These are phyloP conservation scores for Zaprionus gabonicus DNA, from an alignment of 1,140 invertebrate species.

Conservation along the genomic window DNA sequence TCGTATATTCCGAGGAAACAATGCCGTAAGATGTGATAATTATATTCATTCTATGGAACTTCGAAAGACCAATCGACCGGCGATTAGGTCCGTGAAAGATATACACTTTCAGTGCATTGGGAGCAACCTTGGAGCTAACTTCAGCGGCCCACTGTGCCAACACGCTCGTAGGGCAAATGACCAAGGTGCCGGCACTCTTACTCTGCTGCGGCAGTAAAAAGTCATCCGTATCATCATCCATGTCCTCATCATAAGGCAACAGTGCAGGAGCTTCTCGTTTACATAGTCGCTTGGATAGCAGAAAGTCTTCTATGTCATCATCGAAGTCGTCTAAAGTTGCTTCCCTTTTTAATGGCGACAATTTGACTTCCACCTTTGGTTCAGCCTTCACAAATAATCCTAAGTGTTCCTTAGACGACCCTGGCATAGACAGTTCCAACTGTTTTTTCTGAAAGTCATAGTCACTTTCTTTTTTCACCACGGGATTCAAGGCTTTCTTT, in stretches of 20 bases:
- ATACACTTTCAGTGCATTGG: conserved; percentile 24
- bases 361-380: not conserved
- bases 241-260: not conserved
- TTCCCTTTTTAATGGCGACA: conserved; percentile 22
- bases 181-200: conserved; percentile 37
- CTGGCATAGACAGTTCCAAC: not conserved
- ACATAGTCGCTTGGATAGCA: not conserved
- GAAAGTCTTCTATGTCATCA: not conserved
- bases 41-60: conserved; percentile 31
- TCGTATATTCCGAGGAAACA: conserved; percentile 25
- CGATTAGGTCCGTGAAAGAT: conserved; percentile 53
- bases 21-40: conserved; percentile 52
- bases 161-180: conserved; percentile 58
- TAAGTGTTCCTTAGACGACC: conserved; percentile 9
- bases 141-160: conserved; percentile 57
- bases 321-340: not conserved
- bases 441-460: conserved; percentile 20
- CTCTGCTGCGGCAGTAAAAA: not conserved
- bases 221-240: not conserved
- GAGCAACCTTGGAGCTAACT: conserved; percentile 37
- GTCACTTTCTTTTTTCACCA: conserved; percentile 6
- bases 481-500: not conserved
- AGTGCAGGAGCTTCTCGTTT: not conserved
- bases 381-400: conserved; percentile 37
- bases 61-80: conserved; percentile 13